Evolutionary conservation across 37 sponge, comb jelly and placozoan species (phyloP), one percentile per base, ranked within the genome.

Genomic region (Haliclona indistincta): DNA sequence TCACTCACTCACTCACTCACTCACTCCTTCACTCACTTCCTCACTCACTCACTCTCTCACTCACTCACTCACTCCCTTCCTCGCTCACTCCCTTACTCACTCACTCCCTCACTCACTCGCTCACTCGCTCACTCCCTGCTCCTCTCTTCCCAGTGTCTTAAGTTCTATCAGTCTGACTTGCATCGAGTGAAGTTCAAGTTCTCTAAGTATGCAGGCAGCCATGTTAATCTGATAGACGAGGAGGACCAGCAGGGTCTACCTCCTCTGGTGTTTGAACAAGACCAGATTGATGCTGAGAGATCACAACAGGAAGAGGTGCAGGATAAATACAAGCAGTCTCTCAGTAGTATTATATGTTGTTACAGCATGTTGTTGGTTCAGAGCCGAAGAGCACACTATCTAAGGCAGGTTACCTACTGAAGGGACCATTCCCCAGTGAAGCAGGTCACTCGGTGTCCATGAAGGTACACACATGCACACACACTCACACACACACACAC

Each of bases 391-490:
- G n/a, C n/a, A n/a, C 81, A 6, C 75, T 84, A 35, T 40, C 70
- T 6, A 76, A 73, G 62, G 42, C 54, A n/a, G 86, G 91, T 1
- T 90, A 73, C 67, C 81, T 90, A 37, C 35, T 37, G 56, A 90
- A 90, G 37, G 91, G 91, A 11, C 71, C 81, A 1, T 90, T 90
- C 47, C 73, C 75, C 2, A 42, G 42, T 51, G 84, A 77, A 63
- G 64, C 69, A 47, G 75, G 55, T 25, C 54, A 35, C 45, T 65
- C 56, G 6, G 58, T 79, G 74, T 83, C 63, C 25, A 44, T 55
- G 4, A 22, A 38, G 28, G 40, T 55, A 33, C 22, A 66, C 51
- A 28, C 28, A 52, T 5, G 4, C 7, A 67, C 45, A 64, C 45
- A 38, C 78, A 66, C 33, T 43, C 43, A 62, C 51, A 6, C 38